phyloP scores from a whole-genome alignment of 1,140 invertebrate species.

The Venturia canescens region DNA sequence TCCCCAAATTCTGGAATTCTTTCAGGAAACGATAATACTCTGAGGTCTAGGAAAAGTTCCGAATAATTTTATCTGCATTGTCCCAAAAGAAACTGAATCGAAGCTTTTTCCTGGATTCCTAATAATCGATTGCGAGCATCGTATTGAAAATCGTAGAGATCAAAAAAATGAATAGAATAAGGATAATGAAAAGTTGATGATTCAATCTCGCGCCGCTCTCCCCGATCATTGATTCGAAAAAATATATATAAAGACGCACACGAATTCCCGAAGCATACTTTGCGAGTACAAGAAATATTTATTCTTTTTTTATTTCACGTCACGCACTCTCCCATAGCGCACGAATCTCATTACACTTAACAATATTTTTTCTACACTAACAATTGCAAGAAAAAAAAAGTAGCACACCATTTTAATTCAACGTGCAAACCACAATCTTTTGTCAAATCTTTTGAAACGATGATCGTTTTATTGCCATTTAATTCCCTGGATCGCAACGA shows the following conservation, averaged over 20 bases:
- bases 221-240: background rate
- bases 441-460: background rate
- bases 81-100: no score
- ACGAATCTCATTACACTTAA: background rate
- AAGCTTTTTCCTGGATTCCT: no score
- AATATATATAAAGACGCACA: background rate
- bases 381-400: background rate
- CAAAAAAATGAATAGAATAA: no score
- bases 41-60: no score
- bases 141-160: no score
- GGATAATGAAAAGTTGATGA: no score
- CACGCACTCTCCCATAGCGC: slow-evolving; percentile 8
- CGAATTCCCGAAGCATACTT: slow-evolving; percentile 1
- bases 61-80: no score
- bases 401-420: background rate
- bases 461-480: background rate
- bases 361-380: background rate
- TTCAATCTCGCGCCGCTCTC: no score
- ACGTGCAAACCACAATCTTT: background rate
- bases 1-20: no score
- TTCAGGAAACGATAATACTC: no score
- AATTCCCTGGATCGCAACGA: no score
- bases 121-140: no score
- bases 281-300: background rate
- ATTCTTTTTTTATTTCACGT: background rate